Conservation (phyloP, 2,797 vertebrate genomes). For the Morelia viridis region DNA sequence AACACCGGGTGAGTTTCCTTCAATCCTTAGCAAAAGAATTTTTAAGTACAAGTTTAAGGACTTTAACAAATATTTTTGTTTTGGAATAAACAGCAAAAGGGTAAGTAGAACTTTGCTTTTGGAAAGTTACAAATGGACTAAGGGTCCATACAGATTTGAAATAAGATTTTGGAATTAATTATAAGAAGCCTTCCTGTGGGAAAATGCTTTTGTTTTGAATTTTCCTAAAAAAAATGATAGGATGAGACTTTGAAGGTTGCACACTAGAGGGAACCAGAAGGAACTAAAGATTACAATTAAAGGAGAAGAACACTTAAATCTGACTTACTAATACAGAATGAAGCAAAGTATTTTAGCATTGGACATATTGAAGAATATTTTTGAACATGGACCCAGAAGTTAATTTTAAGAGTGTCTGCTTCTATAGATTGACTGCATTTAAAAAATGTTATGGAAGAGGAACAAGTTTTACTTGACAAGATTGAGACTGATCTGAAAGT, state of each 20-base stretch:
- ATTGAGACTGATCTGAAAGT: not conserved
- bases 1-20: not conserved
- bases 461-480: not conserved
- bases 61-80: not conserved
- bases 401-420: not conserved
- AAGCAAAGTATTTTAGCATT: not conserved
- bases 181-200: not conserved
- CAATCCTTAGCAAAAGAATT: not conserved
- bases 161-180: not conserved
- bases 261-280: not conserved
- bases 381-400: not conserved
- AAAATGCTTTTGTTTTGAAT: not conserved
- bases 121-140: not conserved
- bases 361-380: not conserved
- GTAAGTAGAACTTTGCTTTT: not conserved
- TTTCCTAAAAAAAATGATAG: not conserved
- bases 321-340: not conserved
- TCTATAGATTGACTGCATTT: not conserved
- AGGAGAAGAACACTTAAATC: not conserved
- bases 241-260: not conserved
- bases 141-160: not conserved
- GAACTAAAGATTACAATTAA: not conserved
- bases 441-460: not conserved
- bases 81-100: not conserved
- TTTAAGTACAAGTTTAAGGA: not conserved